A percentile compares a stretch with the other conserved stretches of the same genome.
phyloP scores from a whole-genome alignment of 2,888 invertebrate genomes.

The Rhagophthalmus giganteus region DNA sequence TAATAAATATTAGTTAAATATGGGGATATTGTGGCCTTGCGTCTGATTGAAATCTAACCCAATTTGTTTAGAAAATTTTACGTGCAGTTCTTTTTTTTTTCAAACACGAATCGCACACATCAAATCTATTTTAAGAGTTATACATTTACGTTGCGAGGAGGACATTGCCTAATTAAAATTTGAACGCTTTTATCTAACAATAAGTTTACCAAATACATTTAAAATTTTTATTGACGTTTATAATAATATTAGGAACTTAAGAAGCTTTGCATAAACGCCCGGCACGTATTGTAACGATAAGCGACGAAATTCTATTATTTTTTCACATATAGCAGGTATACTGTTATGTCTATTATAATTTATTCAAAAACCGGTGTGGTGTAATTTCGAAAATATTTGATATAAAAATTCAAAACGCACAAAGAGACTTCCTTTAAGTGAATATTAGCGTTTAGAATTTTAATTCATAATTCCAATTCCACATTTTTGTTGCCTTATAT shows the following conservation, averaged over 20 bases:
- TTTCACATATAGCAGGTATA: no score
- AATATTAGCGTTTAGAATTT: slow-evolving; percentile 34
- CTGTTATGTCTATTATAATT: background rate
- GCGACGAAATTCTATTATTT: no score
- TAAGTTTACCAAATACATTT: no score
- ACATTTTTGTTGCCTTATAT: slow-evolving; percentile 30
- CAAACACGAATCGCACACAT: background rate
- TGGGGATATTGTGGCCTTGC: background rate
- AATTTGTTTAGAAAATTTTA: background rate
- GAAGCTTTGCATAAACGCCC: no score
- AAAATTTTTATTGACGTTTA: no score
- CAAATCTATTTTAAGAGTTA: background rate
- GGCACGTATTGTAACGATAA: no score
- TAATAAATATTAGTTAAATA: background rate
- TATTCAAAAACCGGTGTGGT: background rate
- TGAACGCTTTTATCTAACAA: no score
- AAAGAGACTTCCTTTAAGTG: slow-evolving; percentile 34
- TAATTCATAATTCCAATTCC: slow-evolving; percentile 33
- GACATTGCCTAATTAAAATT: no score
- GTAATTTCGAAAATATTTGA: slow-evolving; percentile 28
- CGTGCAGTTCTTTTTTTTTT: background rate
- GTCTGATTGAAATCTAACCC: background rate
- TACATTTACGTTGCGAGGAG: background rate
- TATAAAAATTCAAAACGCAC: slow-evolving; percentile 31
- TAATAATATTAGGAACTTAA: no score